phyloP scores from a whole-genome alignment of 2,888 invertebrate genomes.

The Euzophera pinguis region DNA sequence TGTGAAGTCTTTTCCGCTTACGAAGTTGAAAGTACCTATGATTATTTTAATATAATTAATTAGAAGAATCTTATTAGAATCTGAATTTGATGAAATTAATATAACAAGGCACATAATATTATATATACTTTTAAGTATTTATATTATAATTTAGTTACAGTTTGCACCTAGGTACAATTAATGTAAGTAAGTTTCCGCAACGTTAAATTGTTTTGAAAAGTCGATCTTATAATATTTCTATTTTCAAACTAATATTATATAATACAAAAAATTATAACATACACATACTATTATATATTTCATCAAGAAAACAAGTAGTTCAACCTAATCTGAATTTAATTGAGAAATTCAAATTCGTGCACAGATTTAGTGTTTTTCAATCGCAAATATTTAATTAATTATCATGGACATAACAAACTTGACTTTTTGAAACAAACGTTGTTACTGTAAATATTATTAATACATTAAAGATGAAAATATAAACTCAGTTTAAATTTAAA shows the following conservation, averaged over 20 bases:
- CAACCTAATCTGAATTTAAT: no score
- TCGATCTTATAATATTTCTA: constrained; percentile 15
- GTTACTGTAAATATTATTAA: constrained; percentile 55
- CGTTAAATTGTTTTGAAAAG: constrained; percentile 29
- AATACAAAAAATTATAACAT: not conserved
- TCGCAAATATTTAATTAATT: no score
- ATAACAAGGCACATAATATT: constrained; percentile 11
- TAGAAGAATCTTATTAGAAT: not conserved
- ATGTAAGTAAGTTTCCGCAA: constrained; percentile 37
- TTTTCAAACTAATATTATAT: not conserved
- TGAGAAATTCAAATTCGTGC: not conserved
- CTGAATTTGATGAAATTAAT: not conserved
- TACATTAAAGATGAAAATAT: constrained; percentile 31
- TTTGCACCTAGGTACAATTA: constrained; percentile 71
- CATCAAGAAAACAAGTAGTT: no score
- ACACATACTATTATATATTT: no score
- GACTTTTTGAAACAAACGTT: constrained; percentile 38
- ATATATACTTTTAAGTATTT: constrained; percentile 15
- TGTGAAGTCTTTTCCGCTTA: not conserved
- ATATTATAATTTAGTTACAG: constrained; percentile 25
- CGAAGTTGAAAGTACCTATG: no score
- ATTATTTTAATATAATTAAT: not conserved
- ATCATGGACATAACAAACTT: constrained; percentile 15
- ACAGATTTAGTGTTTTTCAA: not conserved
- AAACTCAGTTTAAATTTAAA: constrained; percentile 50